phyloP scores from a whole-genome alignment of 2,888 invertebrate genomes.

The Strigamia crassipes region DNA sequence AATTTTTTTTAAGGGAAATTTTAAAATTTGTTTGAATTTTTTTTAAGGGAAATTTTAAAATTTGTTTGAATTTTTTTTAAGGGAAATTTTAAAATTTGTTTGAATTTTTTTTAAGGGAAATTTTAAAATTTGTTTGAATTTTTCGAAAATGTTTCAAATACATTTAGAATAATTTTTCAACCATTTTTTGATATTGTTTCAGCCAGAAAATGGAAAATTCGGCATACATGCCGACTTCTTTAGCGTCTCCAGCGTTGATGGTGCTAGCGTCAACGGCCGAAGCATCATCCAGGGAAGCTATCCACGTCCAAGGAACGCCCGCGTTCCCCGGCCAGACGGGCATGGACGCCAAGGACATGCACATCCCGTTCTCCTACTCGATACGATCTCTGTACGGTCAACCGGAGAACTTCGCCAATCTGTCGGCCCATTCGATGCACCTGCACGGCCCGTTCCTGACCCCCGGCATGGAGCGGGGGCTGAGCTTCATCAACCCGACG shows the following conservation, averaged over 20 bases:
- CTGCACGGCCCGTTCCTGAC: slow-evolving; percentile 48
- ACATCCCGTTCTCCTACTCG: slow-evolving; percentile 48
- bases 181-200: neutral
- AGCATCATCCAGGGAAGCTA: slow-evolving; percentile 36
- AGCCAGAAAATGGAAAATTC: slow-evolving; percentile 47
- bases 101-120: too few species aligned
- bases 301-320: slow-evolving; percentile 41
- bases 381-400: slow-evolving; percentile 45
- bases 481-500: slow-evolving; percentile 48
- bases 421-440: slow-evolving; percentile 47
- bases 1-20: too few species aligned
- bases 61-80: too few species aligned
- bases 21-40: too few species aligned
- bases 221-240: slow-evolving; percentile 48
- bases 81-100: too few species aligned
- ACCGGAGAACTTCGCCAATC: slow-evolving; percentile 45
- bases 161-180: too few species aligned
- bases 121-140: neutral
- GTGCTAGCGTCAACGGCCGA: slow-evolving; percentile 48
- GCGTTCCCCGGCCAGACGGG: slow-evolving; percentile 31
- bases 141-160: too few species aligned
- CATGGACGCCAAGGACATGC: slow-evolving; percentile 45
- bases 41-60: too few species aligned
- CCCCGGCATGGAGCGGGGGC: slow-evolving; percentile 48
- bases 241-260: slow-evolving; percentile 48